Evolutionary conservation across 2,797 vertebrate genomes (phyloP).

Genomic region (Myripristis murdjan): DNA sequence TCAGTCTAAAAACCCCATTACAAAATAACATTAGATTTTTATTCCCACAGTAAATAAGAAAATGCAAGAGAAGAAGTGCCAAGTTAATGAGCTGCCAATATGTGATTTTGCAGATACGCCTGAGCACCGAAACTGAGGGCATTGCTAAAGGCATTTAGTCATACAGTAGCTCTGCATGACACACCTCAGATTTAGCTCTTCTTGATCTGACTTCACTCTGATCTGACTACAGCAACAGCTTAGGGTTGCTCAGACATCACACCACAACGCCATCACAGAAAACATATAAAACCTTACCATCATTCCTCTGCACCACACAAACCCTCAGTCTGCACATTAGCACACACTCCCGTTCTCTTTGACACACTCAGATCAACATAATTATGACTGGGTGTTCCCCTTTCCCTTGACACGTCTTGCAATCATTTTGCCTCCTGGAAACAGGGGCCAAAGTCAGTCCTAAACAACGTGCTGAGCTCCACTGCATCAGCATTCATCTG

Average conservation of each 20-base stretch:
- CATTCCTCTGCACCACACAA: conserved; percentile 29
- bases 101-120: conserved; percentile 27
- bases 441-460: conserved; percentile 50
- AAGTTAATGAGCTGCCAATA: conserved; percentile 22
- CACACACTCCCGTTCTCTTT: conserved; percentile 48
- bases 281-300: conserved; percentile 12
- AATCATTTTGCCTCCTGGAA: conserved; percentile 50
- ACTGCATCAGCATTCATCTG: conserved; percentile 36
- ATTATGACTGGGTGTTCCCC: conserved; percentile 47
- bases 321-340: conserved; percentile 42
- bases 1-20: conserved; percentile 47
- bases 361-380: conserved; percentile 29
- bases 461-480: conserved; percentile 49
- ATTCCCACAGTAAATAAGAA: conserved; percentile 44
- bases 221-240: neutral
- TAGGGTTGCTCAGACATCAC: conserved; percentile 15
- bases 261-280: conserved; percentile 9
- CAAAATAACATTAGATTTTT: conserved; percentile 58
- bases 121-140: conserved; percentile 21
- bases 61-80: conserved; percentile 46
- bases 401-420: conserved; percentile 2
- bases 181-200: neutral
- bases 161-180: conserved; percentile 5
- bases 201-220: neutral
- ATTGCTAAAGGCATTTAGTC: conserved; percentile 17